Conservation (phyloP, 2,113 vertebrate species). For the Setophaga coronata region DNA sequence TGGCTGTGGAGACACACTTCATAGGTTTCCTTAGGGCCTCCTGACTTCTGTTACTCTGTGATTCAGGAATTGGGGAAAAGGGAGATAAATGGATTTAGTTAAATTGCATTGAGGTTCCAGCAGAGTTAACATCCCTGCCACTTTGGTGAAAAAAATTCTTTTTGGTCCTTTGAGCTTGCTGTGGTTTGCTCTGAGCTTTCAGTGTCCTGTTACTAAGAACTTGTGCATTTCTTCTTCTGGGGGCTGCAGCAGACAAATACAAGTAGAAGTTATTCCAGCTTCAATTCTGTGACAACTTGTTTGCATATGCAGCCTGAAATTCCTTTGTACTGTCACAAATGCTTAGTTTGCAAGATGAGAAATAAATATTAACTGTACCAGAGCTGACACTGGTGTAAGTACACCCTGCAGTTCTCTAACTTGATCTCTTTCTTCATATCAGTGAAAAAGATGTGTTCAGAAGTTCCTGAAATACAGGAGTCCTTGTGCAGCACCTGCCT, state of each 20-base stretch:
- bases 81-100: not conserved
- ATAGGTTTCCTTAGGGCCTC: not conserved
- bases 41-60: not conserved
- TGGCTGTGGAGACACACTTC: rapidly evolving
- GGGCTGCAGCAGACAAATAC: not conserved
- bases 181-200: not conserved
- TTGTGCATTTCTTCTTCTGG: not conserved
- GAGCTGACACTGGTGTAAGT: not conserved
- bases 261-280: not conserved
- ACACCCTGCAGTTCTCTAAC: not conserved
- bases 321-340: constrained; percentile 1
- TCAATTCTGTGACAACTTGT: not conserved
- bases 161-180: not conserved
- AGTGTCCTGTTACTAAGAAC: not conserved
- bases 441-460: not conserved
- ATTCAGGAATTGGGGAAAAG: not conserved
- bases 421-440: not conserved
- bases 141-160: not conserved
- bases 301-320: not conserved
- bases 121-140: not conserved
- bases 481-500: not conserved
- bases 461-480: not conserved
- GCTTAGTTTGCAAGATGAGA: not conserved
- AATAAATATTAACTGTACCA: not conserved
- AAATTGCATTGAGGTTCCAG: not conserved